Evolutionary conservation across 2,888 invertebrate genomes (phyloP).

Genomic region (Itoplectis maculator): DNA sequence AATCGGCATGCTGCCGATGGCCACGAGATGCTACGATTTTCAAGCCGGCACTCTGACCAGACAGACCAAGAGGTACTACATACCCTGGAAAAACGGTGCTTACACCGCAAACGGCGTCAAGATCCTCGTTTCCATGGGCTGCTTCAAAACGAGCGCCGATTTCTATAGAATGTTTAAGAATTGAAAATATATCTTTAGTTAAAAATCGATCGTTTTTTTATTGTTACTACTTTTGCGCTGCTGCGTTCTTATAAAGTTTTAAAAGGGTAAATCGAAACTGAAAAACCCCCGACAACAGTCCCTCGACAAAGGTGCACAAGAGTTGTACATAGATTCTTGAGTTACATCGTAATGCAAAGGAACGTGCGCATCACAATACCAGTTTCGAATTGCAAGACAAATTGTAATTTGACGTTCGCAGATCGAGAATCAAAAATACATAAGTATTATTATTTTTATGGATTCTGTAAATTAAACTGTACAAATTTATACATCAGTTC

Average conservation of each 20-base stretch:
- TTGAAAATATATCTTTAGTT: background rate
- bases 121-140: conserved; percentile 56
- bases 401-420: background rate
- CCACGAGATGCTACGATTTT: conserved; percentile 44
- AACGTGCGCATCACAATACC: background rate
- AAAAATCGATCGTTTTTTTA: conserved; percentile 2
- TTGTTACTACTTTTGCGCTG: conserved; percentile 7
- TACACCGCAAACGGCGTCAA: conserved; percentile 53
- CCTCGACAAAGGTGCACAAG: conserved; percentile 35
- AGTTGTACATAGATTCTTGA: background rate
- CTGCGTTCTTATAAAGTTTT: no score
- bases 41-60: conserved; percentile 10
- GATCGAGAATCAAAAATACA: background rate
- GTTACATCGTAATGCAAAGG: background rate
- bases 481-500: conserved; percentile 27
- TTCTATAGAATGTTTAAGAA: conserved; percentile 43
- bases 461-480: conserved; percentile 11
- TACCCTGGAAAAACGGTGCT: conserved; percentile 46
- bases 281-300: no score
- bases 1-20: conserved; percentile 58
- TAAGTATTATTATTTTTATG: background rate
- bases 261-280: no score
- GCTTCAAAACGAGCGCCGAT: conserved; percentile 63
- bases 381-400: background rate
- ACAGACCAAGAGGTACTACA: background rate